Conservation (phyloP, 2,888 invertebrate genomes). For the Augiades crinisus region DNA sequence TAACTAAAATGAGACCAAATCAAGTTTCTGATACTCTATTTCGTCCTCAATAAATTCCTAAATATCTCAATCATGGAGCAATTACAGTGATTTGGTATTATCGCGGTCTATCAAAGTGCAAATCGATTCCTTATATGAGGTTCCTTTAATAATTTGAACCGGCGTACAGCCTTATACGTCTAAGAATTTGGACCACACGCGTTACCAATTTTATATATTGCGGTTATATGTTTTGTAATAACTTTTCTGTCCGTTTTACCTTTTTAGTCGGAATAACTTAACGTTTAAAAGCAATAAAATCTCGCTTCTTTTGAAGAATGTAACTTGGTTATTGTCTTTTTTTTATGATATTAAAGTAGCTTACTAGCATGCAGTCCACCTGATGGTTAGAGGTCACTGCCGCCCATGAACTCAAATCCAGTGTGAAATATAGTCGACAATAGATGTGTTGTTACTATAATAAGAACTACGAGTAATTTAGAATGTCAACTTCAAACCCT, state of each 20-base stretch:
- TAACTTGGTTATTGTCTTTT: too few species aligned
- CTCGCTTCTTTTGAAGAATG: neutral
- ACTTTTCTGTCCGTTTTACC: conserved; percentile 26
- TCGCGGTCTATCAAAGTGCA: conserved; percentile 28
- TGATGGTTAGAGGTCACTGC: too few species aligned
- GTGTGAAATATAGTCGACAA: too few species aligned
- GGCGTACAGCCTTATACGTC: conserved; percentile 41
- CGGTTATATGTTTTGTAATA: conserved; percentile 33
- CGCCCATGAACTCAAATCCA: too few species aligned
- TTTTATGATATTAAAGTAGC: too few species aligned
- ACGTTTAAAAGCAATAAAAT: neutral
- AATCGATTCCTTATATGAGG: conserved; percentile 28
- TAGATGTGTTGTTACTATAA: too few species aligned
- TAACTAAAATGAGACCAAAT: neutral
- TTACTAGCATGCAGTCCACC: too few species aligned
- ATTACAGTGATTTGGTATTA: conserved; percentile 13
- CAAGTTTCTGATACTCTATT: conserved; percentile 2
- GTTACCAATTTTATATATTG: conserved; percentile 25
- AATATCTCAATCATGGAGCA: conserved; percentile 21
- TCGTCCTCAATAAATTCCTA: conserved; percentile 16
- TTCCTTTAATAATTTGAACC: conserved; percentile 25
- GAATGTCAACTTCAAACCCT: too few species aligned
- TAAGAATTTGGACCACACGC: conserved; percentile 48
- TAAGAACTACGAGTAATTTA: too few species aligned
- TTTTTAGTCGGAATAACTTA: neutral